phyloP scores from a whole-genome alignment of 2,113 vertebrate genomes.

The Colistium nudipinnis region DNA sequence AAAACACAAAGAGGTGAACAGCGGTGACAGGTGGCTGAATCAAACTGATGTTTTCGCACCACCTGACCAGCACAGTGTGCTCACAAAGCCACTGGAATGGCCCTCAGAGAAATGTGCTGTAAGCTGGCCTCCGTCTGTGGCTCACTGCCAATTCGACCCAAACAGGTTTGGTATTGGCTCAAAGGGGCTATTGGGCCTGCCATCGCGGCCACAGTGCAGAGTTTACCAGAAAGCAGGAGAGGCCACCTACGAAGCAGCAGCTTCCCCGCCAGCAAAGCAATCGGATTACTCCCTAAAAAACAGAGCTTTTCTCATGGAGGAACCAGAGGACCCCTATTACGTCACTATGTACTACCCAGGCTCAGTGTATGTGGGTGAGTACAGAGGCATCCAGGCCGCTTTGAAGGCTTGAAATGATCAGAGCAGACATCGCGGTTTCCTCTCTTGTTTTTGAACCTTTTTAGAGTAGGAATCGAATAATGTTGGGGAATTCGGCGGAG shows the following conservation, averaged over 20 bases:
- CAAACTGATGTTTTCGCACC: constrained; percentile 29
- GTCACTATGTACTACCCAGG: constrained; percentile 68
- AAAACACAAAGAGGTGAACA: constrained; percentile 11
- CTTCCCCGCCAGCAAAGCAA: constrained; percentile 11
- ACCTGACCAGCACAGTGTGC: constrained; percentile 2
- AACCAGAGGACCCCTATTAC: constrained; percentile 67
- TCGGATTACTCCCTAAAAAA: constrained; percentile 30
- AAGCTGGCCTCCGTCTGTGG: constrained; percentile 23
- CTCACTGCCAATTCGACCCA: constrained; percentile 41
- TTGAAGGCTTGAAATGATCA: constrained; percentile 4
- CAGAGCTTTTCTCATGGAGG: constrained; percentile 53
- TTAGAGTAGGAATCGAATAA: constrained; percentile 27
- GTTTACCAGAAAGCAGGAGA: constrained; percentile 42
- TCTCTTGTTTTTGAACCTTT: constrained; percentile 3
- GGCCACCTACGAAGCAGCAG: constrained; percentile 13
- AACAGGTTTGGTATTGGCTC: constrained; percentile 38
- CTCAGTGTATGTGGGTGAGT: constrained; percentile 76
- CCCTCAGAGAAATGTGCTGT: constrained; percentile 45
- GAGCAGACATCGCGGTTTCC: constrained; percentile 1
- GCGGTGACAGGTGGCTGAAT: constrained; percentile 18
- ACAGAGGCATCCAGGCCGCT: constrained; percentile 27
- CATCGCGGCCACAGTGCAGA: constrained; percentile 27
- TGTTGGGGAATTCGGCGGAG: constrained; percentile 6
- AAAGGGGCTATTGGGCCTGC: constrained; percentile 42
- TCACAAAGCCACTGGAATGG: constrained; percentile 45